phyloP scores from a whole-genome alignment of 2,888 invertebrate species.

The Limnephilus lunatus region DNA sequence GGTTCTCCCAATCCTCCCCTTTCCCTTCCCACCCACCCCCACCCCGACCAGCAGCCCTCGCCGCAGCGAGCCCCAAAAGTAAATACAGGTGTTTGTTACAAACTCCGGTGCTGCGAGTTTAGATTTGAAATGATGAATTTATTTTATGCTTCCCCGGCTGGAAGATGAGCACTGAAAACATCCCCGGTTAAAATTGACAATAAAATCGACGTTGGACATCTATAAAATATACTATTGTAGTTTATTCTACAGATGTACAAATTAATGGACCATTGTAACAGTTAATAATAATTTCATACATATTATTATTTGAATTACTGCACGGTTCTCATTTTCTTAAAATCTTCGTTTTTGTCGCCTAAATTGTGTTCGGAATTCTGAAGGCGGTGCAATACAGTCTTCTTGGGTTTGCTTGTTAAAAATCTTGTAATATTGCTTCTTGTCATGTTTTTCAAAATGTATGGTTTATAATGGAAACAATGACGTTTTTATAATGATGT shows the following conservation, averaged over 20 bases:
- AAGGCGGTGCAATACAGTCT: no score
- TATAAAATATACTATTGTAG: neutral
- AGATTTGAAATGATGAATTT: neutral
- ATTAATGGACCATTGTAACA: neutral
- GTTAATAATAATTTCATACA: no score
- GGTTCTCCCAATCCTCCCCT: neutral
- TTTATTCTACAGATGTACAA: no score
- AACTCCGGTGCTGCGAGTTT: neutral
- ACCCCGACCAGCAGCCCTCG: neutral
- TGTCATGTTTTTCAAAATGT: no score
- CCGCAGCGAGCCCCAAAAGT: slow-evolving; percentile 6
- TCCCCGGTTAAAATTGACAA: neutral
- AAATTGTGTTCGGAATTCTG: no score
- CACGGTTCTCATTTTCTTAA: no score
- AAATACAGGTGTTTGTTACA: slow-evolving; percentile 34
- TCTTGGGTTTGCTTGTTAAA: no score
- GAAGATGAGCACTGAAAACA: neutral
- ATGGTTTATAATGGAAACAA: no score
- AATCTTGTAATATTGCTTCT: no score
- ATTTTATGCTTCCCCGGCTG: neutral
- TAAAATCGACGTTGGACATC: neutral
- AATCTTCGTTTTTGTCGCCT: no score
- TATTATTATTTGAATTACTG: no score
- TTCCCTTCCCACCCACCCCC: neutral
- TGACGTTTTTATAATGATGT: no score